Percentiles rank a stretch among this genome's conserved stretches.
Evolutionary conservation across 1,140 invertebrate genomes (phyloP).

Genomic region (Argopecten irradians): DNA sequence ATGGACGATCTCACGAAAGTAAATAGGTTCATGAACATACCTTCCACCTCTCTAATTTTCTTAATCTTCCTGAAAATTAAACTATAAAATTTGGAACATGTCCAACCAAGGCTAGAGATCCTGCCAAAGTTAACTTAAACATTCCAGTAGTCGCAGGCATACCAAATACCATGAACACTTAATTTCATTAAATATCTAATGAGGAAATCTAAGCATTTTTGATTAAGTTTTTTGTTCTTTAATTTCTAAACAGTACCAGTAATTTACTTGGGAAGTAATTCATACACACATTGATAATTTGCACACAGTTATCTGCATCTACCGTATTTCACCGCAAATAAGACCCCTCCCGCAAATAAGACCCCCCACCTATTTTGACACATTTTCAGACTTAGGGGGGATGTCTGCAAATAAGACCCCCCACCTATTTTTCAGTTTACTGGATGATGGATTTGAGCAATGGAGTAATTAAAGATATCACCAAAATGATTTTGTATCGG

Average conservation of each 20-base stretch:
- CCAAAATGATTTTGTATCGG: too few species aligned
- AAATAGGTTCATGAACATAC: not conserved
- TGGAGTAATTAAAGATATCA: too few species aligned
- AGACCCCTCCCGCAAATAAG: too few species aligned
- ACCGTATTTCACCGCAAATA: too few species aligned
- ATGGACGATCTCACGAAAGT: not conserved
- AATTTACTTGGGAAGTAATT: not conserved
- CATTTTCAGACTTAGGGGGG: too few species aligned
- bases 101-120: not conserved
- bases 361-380: too few species aligned
- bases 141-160: not conserved
- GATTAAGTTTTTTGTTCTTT: not conserved
- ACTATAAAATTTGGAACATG: not conserved
- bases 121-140: not conserved
- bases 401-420: too few species aligned
- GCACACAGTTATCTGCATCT: too few species aligned
- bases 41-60: not conserved
- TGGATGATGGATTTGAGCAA: too few species aligned
- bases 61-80: constrained; percentile 23
- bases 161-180: not conserved
- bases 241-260: too few species aligned
- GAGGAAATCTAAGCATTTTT: not conserved
- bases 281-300: not conserved
- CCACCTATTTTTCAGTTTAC: too few species aligned
- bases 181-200: not conserved